Percentiles rank a stretch among this genome's conserved stretches.
phyloP scores from a whole-genome alignment of 2,113 vertebrate species.

The Ceyx cyanopectus region DNA sequence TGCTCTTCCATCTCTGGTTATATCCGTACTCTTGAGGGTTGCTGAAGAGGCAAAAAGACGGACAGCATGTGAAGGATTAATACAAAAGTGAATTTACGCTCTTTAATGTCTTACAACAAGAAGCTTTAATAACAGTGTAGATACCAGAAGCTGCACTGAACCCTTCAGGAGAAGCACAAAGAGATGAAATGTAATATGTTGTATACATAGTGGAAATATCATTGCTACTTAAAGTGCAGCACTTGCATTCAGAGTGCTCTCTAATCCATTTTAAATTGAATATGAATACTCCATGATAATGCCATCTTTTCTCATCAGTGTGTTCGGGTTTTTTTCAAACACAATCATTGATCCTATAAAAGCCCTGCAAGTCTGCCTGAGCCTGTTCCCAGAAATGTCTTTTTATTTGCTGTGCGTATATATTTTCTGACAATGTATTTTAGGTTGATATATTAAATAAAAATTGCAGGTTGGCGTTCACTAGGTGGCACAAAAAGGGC shows the following conservation, averaged over 20 bases:
- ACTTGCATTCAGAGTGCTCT: not conserved
- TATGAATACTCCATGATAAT: not conserved
- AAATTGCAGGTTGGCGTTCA: not conserved
- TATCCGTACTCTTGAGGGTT: not conserved
- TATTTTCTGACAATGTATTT: not conserved
- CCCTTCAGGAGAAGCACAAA: not conserved
- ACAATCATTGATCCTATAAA: not conserved
- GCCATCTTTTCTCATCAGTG: not conserved
- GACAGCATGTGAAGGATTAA: not conserved
- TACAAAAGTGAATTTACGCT: not conserved
- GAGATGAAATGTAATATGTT: not conserved
- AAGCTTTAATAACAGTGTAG: not conserved
- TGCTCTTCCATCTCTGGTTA: not conserved
- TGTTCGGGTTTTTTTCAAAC: not conserved
- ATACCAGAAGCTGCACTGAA: not conserved
- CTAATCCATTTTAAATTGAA: slow-evolving; percentile 58
- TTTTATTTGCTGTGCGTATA: not conserved
- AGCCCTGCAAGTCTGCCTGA: not conserved
- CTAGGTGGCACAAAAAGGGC: not conserved
- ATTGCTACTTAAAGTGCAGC: slow-evolving; percentile 20
- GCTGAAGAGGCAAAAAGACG: not conserved
- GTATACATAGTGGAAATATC: slow-evolving; percentile 4
- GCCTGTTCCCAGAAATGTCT: rapidly evolving
- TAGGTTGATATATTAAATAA: not conserved
- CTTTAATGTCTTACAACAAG: not conserved